Base-by-base conservation (phyloP, 2,888 invertebrate species). In the Antheraea yamamai region DNA sequence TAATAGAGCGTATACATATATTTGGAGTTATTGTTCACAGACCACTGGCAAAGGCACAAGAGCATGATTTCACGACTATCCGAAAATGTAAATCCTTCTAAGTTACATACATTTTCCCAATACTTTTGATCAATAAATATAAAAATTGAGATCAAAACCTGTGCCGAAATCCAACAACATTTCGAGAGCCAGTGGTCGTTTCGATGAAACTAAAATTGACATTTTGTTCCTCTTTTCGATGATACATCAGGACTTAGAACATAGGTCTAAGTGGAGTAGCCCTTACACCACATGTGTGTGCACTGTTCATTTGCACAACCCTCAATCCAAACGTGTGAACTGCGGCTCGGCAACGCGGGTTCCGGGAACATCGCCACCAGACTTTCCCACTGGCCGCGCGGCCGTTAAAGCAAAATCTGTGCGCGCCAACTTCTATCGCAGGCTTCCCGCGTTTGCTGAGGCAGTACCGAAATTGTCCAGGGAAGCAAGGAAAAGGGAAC, bases 291-390 rank as follows among this genome's bases (percentile, higher is more conserved):
- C 95, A 95, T 7, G 95, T 95, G 78, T 95, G 94, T 3, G 94
- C 92, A 81, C 94, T 95, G 83, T 95, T 95, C 94, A 95, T 94
- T 80, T 95, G 94, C 73, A 95, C 95, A 72, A 95, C 94, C 73
- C 94, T 89, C 74, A 94, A 81, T 2, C 95, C 95, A 81, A 95
- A 94, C 16, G 95, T 95, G 84, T 95, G 95, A 14, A 95, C 94
- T 23, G 95, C 95, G 74, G 95, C 95, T 39, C 95, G 88, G 81
- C 95, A 95, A 55, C 95, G 92, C 0, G 95, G 95, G 83, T 95
- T 95, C 64, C 95, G 88, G 73, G 94, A 94, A 81, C 95, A 95
- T 0, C 95, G 90, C 95, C 95, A 95, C 95, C 95, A 94, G 55
- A 95, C 94, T 83, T 95, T 95, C 76, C 94, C 95, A 78, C 94